Percentiles rank a stretch among this genome's conserved stretches.
These are phyloP conservation scores for Galemys pyrenaicus DNA, from an alignment of 2,113 vertebrate genomes.

Conservation along the genomic window DNA sequence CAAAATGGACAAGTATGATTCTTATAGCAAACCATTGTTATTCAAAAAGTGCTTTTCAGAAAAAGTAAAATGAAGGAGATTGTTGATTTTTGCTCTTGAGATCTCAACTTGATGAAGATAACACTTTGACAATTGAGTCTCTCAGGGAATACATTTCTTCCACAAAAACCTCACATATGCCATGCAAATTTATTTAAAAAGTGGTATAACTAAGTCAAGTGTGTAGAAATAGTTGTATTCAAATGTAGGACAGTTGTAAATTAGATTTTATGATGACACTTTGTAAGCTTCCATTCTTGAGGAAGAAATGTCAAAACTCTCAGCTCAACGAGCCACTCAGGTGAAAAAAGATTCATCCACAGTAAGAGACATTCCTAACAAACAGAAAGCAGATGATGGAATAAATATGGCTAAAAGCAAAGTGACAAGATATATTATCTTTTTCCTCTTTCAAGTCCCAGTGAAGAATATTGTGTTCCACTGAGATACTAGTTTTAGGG, in stretches of 20 bases:
- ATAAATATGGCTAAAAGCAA: slow-evolving; percentile 50
- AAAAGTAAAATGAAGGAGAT: slow-evolving; percentile 20
- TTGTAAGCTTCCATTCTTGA: background rate
- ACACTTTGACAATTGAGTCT: slow-evolving; percentile 35
- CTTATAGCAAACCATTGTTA: background rate
- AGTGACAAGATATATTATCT: background rate
- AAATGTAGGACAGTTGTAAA: slow-evolving; percentile 60
- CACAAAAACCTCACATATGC: slow-evolving; percentile 37
- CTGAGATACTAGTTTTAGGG: background rate
- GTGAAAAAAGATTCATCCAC: slow-evolving; percentile 13
- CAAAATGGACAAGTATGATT: background rate
- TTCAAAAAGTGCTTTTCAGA: background rate
- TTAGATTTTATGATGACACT: slow-evolving; percentile 64
- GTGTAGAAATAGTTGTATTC: slow-evolving; percentile 23
- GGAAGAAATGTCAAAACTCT: slow-evolving; percentile 62
- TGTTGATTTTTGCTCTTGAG: slow-evolving; percentile 62
- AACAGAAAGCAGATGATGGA: slow-evolving; percentile 48
- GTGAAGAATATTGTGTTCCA: background rate
- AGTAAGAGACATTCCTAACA: slow-evolving; percentile 41
- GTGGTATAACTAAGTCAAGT: background rate
- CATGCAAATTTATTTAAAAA: slow-evolving; percentile 59
- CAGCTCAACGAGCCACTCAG: slow-evolving; percentile 39
- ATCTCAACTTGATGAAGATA: slow-evolving; percentile 45
- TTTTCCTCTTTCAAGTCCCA: background rate
- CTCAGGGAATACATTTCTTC: slow-evolving; percentile 41